Evolutionary conservation across 2,888 invertebrate species (phyloP), one percentile per base, ranked within the genome.

Genomic region (Acleris holmiana): DNA sequence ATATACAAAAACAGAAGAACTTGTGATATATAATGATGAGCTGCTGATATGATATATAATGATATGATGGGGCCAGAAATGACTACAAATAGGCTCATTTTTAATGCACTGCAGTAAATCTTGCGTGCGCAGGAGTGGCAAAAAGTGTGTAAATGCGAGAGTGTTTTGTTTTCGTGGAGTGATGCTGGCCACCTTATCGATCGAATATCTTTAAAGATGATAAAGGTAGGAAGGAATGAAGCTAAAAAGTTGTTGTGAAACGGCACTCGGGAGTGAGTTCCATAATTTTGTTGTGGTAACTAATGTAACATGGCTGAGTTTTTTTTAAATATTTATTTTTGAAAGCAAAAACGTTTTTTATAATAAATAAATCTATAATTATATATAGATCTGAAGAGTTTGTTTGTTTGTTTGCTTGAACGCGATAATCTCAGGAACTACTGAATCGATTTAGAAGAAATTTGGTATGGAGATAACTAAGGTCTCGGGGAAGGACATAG

Each of bases 1-100:
- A 59, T 64, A 18, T 47, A 54, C 19, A 54, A 59, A 64, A 64
- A 53, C 54, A 44, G 17, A 35, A 35, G 35, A 35, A 35, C 46
- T 13, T 23, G 41, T 59, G 58, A 64, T 59, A 59, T 63, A 63
- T 59, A 59, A 48, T 62, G 58, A 59, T 59, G 64, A 59, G 64
- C 59, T 21, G 44, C 17, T 53, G 61, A 61, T 61, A 61, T 61
- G 61, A 61, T 48, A 55, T 54, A 62, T 49, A 61, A 55, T 48
- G 54, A 58, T 62, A 62, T 53, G 63, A 47, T 46, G 62, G 49
- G 18, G 53, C 41, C 44, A 47, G 53, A 54, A 61, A 48, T 55
- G 61, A 64, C 54, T 64, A 40, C 48, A 59, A 58, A 64, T 64
- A 51, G 41, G 41, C 58, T 58, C 61, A 55, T 64, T 53, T 18